Evolutionary conservation across 2,797 vertebrate species (phyloP).

Genomic region (Lacerta viridis): DNA sequence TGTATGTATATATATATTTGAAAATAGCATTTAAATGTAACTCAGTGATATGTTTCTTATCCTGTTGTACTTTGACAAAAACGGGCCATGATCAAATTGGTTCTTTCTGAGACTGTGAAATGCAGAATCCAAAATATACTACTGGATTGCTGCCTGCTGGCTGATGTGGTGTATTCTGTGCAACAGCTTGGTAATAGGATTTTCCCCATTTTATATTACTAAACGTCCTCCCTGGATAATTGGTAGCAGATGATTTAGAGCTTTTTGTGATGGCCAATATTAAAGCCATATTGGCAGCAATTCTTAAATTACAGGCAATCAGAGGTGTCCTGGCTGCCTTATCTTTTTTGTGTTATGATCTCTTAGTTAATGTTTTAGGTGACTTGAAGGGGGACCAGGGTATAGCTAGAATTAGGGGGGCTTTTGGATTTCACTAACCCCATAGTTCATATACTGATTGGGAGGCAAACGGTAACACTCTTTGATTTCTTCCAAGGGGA

Average conservation of each 20-base stretch:
- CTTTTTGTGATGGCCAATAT: not conserved
- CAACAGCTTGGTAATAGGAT: not conserved
- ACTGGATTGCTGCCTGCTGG: not conserved
- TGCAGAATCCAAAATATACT: not conserved
- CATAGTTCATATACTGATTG: not conserved
- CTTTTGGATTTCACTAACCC: not conserved
- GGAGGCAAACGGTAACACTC: not conserved
- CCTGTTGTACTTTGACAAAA: not conserved
- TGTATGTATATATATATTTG: no score
- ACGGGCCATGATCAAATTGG: not conserved
- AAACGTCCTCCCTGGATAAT: not conserved
- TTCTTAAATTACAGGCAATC: not conserved
- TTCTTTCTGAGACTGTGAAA: constrained; percentile 6
- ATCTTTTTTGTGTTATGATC: not conserved
- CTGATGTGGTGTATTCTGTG: not conserved
- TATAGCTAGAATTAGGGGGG: not conserved
- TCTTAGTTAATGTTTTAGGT: not conserved
- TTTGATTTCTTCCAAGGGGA: not conserved
- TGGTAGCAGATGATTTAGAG: not conserved
- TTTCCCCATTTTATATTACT: not conserved
- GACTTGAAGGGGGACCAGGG: not conserved
- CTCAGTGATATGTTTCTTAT: not conserved
- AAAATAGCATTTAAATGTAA: not conserved
- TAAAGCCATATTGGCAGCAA: not conserved
- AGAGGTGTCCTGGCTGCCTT: not conserved